Evolutionary conservation across 2,888 invertebrate genomes (phyloP).

Genomic region (Pardosa pseudoannulata): DNA sequence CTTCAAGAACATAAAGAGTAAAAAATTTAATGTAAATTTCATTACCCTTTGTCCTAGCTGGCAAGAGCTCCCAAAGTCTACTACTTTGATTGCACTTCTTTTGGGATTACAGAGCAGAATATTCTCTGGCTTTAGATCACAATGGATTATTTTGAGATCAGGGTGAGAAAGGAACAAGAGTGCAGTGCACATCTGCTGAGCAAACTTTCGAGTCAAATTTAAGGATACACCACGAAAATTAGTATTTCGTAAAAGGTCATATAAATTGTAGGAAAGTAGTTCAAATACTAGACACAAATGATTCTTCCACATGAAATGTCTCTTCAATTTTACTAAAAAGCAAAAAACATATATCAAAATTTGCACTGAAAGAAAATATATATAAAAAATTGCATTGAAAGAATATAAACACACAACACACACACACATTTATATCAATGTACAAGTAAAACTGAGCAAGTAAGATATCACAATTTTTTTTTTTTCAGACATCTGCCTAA

Average conservation of each 20-base stretch:
- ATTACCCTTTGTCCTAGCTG: slow-evolving; percentile 98
- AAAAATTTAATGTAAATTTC: no score
- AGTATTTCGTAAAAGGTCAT: slow-evolving; percentile 99
- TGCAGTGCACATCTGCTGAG: slow-evolving; percentile 99
- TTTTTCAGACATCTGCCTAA: no score
- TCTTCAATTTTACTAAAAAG: slow-evolving; percentile 96
- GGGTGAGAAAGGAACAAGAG: slow-evolving; percentile 99
- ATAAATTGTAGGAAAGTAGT: slow-evolving; percentile 98
- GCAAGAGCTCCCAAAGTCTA: slow-evolving; percentile 99
- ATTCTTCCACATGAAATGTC: slow-evolving; percentile 99
- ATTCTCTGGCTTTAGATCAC: slow-evolving; percentile 99
- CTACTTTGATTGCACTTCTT: slow-evolving; percentile 99
- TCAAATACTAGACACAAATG: slow-evolving; percentile 99
- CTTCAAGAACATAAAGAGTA: no score
- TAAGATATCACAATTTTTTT: no score
- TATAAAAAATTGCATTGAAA: no score
- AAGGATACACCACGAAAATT: slow-evolving; percentile 99
- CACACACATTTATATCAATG: no score
- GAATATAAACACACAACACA: no score
- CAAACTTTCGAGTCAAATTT: slow-evolving; percentile 99
- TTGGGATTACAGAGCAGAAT: slow-evolving; percentile 99
- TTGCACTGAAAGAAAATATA: no score
- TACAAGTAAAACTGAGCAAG: no score
- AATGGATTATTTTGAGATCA: slow-evolving; percentile 99
- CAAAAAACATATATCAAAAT: no score